A percentile compares a stretch with the other conserved stretches of the same genome.
Evolutionary conservation across 1,140 invertebrate species (phyloP).

Genomic region (Tyrophagus putrescentiae): DNA sequence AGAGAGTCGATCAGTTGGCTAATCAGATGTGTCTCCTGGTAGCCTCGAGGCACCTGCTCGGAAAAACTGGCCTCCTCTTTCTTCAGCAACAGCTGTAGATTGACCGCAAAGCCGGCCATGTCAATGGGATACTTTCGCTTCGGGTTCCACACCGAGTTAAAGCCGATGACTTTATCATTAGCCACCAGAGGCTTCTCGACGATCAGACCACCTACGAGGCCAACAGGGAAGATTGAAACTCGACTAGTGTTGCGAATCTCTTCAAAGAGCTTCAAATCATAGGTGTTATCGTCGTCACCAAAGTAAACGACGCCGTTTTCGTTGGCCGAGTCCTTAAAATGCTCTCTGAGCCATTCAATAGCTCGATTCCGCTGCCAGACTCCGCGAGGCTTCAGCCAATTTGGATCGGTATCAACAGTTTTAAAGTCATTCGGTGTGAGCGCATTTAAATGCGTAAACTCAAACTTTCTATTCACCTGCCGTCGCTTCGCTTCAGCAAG

Average conservation of each 20-base stretch:
- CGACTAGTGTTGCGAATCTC: conserved; percentile 70
- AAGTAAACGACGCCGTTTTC: conserved; percentile 79
- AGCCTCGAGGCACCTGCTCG: conserved; percentile 63
- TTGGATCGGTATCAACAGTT: conserved; percentile 50
- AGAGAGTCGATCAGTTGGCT: conserved; percentile 54
- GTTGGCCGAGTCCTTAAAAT: conserved; percentile 37
- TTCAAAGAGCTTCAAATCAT: conserved; percentile 70
- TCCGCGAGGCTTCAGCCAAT: conserved; percentile 81
- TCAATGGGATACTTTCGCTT: conserved; percentile 85
- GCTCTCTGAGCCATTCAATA: conserved; percentile 64
- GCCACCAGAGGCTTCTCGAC: conserved; percentile 56
- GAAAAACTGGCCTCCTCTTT: conserved; percentile 65
- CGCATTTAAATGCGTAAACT: conserved; percentile 54
- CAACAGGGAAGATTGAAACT: conserved; percentile 95
- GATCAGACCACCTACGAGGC: conserved; percentile 73
- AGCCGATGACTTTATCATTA: conserved; percentile 56
- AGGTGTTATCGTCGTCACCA: conserved; percentile 97
- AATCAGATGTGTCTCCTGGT: conserved; percentile 80
- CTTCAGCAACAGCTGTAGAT: conserved; percentile 57
- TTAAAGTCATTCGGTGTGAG: conserved; percentile 54
- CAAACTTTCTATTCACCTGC: conserved; percentile 28
- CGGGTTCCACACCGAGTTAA: conserved; percentile 58
- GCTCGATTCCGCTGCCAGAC: conserved; percentile 84
- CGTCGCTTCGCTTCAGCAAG: conserved; percentile 51
- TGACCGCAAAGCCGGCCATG: conserved; percentile 96